phyloP scores from a whole-genome alignment of 1,140 invertebrate species.

The Oppia nitens region DNA sequence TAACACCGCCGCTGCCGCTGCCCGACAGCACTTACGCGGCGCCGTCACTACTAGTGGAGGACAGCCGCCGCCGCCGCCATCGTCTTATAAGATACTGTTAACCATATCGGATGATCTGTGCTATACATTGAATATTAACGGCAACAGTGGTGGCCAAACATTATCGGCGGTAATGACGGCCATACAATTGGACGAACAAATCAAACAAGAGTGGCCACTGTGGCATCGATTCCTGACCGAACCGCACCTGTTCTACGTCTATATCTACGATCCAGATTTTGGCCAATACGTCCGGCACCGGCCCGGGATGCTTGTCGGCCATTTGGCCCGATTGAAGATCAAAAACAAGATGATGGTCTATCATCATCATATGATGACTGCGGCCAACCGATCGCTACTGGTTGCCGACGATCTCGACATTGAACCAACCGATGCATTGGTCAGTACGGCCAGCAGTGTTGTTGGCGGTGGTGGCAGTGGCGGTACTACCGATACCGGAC shows the following conservation, averaged over 20 bases:
- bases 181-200: background rate
- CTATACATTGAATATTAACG: background rate
- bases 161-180: background rate
- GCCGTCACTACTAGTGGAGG: no score
- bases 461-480: no score
- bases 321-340: background rate
- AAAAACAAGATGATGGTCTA: background rate
- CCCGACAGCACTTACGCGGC: no score
- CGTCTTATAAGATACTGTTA: background rate
- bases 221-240: background rate
- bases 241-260: background rate
- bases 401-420: no score
- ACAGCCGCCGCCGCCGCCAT: no score
- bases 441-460: no score
- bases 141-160: no score
- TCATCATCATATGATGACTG: background rate
- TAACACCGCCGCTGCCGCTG: no score
- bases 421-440: background rate
- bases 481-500: no score
- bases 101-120: background rate
- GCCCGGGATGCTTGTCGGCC: background rate
- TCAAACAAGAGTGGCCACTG: background rate
- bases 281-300: background rate
- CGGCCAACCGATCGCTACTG: background rate
- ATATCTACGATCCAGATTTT: background rate